Percentiles rank a stretch among this genome's conserved stretches.
These are phyloP conservation scores for Poeciliopsis infans DNA, from an alignment of 2,797 vertebrate genomes.

Conservation along the genomic window DNA sequence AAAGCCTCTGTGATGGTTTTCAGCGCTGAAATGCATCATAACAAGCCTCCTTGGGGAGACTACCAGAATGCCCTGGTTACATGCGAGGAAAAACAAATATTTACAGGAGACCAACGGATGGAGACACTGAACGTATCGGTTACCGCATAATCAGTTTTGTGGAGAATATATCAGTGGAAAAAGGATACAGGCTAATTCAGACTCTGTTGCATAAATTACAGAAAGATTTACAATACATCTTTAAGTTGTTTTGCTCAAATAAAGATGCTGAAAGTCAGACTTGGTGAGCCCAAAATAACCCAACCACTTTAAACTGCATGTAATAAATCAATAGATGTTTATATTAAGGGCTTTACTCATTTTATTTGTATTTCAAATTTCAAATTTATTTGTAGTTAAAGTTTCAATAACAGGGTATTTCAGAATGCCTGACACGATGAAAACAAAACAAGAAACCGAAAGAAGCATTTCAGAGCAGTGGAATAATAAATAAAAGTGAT, in stretches of 20 bases:
- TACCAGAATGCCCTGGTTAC: slow-evolving; percentile 57
- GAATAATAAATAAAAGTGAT: neutral
- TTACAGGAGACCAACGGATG: slow-evolving; percentile 26
- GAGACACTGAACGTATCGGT: slow-evolving; percentile 60
- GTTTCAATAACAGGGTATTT: neutral
- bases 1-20: slow-evolving; percentile 71
- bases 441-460: neutral
- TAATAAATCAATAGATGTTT: too few relatives aligned
- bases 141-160: slow-evolving; percentile 66
- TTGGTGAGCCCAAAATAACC: neutral
- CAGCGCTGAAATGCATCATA: slow-evolving; percentile 67
- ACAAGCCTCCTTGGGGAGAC: slow-evolving; percentile 61
- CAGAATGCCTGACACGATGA: neutral
- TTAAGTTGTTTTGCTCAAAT: neutral
- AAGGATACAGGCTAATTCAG: slow-evolving; percentile 37
- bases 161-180: slow-evolving; percentile 53
- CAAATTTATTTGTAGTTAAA: neutral
- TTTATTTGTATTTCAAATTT: too few relatives aligned
- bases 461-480: neutral
- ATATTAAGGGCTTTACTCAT: neutral
- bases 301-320: too few relatives aligned
- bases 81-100: slow-evolving; percentile 34
- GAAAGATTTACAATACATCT: slow-evolving; percentile 23
- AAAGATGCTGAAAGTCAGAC: neutral
- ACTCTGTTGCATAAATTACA: slow-evolving; percentile 21